phyloP scores from a whole-genome alignment of 2,888 invertebrate species.

The Lissonota sp. region DNA sequence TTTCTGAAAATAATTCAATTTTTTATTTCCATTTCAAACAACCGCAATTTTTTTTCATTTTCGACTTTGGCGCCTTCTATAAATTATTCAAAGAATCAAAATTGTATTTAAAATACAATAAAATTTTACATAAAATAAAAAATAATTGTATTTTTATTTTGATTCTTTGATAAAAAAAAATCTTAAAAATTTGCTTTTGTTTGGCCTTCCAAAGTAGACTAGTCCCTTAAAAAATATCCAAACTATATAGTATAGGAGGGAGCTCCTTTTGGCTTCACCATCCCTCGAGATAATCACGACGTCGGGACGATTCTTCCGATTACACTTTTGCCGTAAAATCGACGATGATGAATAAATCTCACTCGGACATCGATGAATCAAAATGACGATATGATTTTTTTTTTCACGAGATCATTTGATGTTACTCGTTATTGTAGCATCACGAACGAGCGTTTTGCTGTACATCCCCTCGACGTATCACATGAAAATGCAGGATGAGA shows the following conservation, averaged over 20 bases:
- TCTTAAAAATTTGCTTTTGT: too few relatives aligned
- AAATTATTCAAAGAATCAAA: too few relatives aligned
- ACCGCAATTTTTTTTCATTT: too few relatives aligned
- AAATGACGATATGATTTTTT: conserved; percentile 2
- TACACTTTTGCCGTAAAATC: background rate
- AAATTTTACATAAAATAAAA: too few relatives aligned
- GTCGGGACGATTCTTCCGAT: background rate
- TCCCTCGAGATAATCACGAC: conserved; percentile 19
- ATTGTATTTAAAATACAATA: too few relatives aligned
- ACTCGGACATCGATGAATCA: background rate
- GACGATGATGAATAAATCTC: conserved; percentile 25
- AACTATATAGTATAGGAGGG: too few relatives aligned
- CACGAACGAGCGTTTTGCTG: conserved; percentile 24
- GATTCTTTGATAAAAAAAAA: too few relatives aligned
- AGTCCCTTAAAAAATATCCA: conserved; percentile 8
- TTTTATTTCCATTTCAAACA: too few relatives aligned
- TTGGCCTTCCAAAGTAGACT: too few relatives aligned
- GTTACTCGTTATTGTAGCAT: conserved; percentile 30
- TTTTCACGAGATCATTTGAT: conserved; percentile 52
- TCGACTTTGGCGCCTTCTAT: too few relatives aligned
- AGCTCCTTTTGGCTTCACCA: conserved; percentile 27
- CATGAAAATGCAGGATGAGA: conserved; percentile 43
- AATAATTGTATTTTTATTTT: too few relatives aligned
- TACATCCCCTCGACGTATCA: conserved; percentile 48
- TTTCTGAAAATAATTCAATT: too few relatives aligned